Percentiles rank a stretch among this genome's conserved stretches.
Evolutionary conservation across 2,888 invertebrate species (phyloP).

Genomic region (Lagria hirta): DNA sequence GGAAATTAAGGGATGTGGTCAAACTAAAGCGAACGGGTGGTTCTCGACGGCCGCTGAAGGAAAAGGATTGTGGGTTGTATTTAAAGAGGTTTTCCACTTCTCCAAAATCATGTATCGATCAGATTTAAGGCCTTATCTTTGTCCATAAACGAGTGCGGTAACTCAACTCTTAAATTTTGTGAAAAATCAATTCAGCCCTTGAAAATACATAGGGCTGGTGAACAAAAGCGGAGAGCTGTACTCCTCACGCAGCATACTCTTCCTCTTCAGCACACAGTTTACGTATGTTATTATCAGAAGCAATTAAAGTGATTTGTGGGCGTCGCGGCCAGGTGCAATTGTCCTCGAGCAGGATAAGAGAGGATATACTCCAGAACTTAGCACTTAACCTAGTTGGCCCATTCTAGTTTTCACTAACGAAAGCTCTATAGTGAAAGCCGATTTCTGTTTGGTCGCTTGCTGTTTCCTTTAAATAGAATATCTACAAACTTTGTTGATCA

Average conservation of each 20-base stretch:
- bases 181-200: too few species aligned
- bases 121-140: constrained; percentile 18
- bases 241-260: too few species aligned
- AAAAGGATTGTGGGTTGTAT: constrained; percentile 21
- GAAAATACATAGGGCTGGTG: too few species aligned
- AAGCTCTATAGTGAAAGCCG: constrained; percentile 6
- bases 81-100: constrained; percentile 9
- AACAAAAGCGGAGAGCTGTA: too few species aligned
- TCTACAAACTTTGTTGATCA: constrained; percentile 37
- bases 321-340: constrained; percentile 44
- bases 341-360: constrained; percentile 40
- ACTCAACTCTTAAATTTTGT: too few species aligned
- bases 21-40: constrained; percentile 20
- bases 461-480: constrained; percentile 30
- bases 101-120: constrained; percentile 23
- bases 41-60: too few species aligned
- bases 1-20: constrained; percentile 25
- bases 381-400: constrained; percentile 31
- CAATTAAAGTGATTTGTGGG: constrained; percentile 49
- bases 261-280: too few species aligned
- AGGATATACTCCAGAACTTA: constrained; percentile 35
- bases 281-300: constrained; percentile 41
- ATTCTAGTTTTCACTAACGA: constrained; percentile 13
- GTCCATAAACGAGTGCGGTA: constrained; percentile 15
- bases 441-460: constrained; percentile 22